Base-by-base conservation (phyloP, 2,888 invertebrate species). In the Lasius fuliginosus region DNA sequence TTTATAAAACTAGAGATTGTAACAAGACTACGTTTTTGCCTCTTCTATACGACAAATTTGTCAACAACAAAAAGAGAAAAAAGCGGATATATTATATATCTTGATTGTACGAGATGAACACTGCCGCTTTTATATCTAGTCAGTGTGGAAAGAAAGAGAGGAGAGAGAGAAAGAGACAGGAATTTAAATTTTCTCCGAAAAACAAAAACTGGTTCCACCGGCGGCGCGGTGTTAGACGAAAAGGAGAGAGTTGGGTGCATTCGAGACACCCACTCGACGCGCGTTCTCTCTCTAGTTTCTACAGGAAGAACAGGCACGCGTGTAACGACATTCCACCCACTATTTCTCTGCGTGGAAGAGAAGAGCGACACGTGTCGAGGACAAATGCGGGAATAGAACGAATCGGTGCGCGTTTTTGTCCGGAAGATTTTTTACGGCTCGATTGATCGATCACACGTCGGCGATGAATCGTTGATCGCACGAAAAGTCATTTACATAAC, bases 181-280 rank as follows among this genome's bases (percentile, higher is more conserved):
- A 92, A 91, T 92, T 90, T 89, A 92, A 89, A 92, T 91, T 91
- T 92, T 89, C 87, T 90, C 88, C 81, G 85, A 84, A 88, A 92
- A 92, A 91, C 87, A 91, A 83, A 88, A 91, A 91, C 92, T 91
- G 90, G 91, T 91, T 91, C 81, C 84, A 58, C 85, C 84, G 79
- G 83, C 82, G 67, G 74, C 82, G 85, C 74, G 67, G 60, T 76
- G 64, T 65, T 56, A 82, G 82, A 76, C 74, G 89, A 85, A 87
- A 87, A 84, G 56, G 82, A 85, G 86, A 86, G 84, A 87, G 85
- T 49, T 71, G 62, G 83, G 64, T 83, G 86, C 86, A 87, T 88
- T 88, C 62, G 65, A 75, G 74, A 79, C 81, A 90, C 91, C 91
- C 91, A 90, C 91, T 85, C 90, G 40, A 86, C 46, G n/a, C 64